These are phyloP conservation scores for Apis florea DNA, from an alignment of 1,140 invertebrate species.

Conservation along the genomic window DNA sequence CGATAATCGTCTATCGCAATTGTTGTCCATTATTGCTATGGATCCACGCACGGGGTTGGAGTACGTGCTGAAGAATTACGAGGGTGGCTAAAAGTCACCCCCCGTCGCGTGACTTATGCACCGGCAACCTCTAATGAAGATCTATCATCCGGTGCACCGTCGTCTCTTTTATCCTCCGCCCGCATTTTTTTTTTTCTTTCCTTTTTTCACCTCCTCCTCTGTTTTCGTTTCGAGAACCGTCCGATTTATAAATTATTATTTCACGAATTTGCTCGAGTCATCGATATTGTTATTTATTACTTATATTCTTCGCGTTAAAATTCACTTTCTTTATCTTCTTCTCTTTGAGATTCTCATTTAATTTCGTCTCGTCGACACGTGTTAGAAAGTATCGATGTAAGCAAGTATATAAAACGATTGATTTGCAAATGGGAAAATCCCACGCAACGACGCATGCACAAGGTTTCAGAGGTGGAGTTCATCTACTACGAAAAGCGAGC, in stretches of 20 bases:
- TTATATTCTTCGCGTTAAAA: too few species aligned
- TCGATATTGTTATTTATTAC: too few species aligned
- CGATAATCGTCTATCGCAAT: constrained; percentile 66
- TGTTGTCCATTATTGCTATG: constrained; percentile 59
- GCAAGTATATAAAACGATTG: neutral
- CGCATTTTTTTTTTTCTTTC: constrained; percentile 26
- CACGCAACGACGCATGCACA: neutral
- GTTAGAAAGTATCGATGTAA: too few species aligned
- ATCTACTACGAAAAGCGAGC: neutral
- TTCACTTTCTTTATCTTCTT: too few species aligned
- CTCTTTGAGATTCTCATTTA: neutral
- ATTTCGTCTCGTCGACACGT: neutral
- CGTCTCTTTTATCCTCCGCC: constrained; percentile 55
- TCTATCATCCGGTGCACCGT: constrained; percentile 60
- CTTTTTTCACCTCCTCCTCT: neutral
- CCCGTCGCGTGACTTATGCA: constrained; percentile 72
- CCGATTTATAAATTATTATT: neutral
- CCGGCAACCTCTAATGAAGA: constrained; percentile 69
- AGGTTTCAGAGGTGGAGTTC: neutral
- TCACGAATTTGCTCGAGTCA: neutral
- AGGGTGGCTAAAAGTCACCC: constrained; percentile 71
- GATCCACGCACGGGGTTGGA: constrained; percentile 18
- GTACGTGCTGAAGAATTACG: constrained; percentile 72
- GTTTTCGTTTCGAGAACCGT: neutral
- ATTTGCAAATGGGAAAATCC: neutral